These are phyloP conservation scores for Butorides virescens DNA, from an alignment of 2,113 vertebrate species.

Conservation along the genomic window DNA sequence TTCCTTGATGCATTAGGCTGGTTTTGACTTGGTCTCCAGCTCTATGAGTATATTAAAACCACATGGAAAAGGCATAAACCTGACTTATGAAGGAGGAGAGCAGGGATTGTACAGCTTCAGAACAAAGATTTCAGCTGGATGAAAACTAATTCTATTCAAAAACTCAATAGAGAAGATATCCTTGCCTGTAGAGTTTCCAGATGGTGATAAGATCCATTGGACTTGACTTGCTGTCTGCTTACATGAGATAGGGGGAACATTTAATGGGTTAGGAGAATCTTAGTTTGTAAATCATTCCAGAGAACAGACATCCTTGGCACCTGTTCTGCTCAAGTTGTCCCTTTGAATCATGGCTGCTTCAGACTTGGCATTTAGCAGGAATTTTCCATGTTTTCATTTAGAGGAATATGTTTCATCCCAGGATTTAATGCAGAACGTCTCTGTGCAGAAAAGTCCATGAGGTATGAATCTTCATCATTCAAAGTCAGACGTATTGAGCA, in stretches of 20 bases:
- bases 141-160: slow-evolving; percentile 33
- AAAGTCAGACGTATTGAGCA: not conserved
- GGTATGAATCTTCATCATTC: not conserved
- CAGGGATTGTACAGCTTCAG: slow-evolving; percentile 23
- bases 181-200: slow-evolving; percentile 42
- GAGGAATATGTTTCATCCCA: not conserved
- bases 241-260: not conserved
- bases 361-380: slow-evolving; percentile 17
- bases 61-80: slow-evolving; percentile 38
- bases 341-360: slow-evolving; percentile 35
- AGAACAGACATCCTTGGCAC: slow-evolving; percentile 45
- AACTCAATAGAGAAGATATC: not conserved
- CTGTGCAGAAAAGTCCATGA: not conserved
- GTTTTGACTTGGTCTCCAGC: not conserved
- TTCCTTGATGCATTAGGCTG: not conserved
- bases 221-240: not conserved
- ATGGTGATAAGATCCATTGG: not conserved
- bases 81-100: not conserved
- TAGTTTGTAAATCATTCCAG: slow-evolving; percentile 25
- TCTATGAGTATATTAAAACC: not conserved
- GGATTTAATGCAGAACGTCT: not conserved
- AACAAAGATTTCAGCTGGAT: slow-evolving; percentile 51
- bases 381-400: slow-evolving; percentile 31
- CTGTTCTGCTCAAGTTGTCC: slow-evolving; percentile 27
- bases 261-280: slow-evolving; percentile 3